These are phyloP conservation scores for Cyanocitta stelleri DNA, from an alignment of 2,113 vertebrate genomes.

Conservation along the genomic window DNA sequence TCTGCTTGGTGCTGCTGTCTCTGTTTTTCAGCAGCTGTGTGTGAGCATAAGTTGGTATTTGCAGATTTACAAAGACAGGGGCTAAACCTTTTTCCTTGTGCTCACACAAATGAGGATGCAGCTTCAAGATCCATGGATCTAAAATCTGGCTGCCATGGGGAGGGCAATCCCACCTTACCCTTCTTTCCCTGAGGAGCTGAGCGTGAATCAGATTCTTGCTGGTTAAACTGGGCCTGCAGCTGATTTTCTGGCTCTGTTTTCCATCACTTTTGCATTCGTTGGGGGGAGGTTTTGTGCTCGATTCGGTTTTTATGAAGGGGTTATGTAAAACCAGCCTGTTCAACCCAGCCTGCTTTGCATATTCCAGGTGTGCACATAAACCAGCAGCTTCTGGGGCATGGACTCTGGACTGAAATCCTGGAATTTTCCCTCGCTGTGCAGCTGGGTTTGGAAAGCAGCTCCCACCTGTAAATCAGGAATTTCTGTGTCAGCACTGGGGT, in stretches of 20 bases:
- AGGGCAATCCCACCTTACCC: background rate
- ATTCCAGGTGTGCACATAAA: background rate
- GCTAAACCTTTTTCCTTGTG: background rate
- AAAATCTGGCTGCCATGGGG: background rate
- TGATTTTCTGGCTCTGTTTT: background rate
- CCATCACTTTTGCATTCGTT: background rate
- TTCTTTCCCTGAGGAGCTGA: background rate
- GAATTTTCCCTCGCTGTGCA: background rate
- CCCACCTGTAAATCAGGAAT: background rate
- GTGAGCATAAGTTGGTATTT: rapidly evolving
- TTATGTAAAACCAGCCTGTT: background rate
- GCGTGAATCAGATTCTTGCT: background rate
- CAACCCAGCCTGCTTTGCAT: background rate
- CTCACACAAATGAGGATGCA: background rate
- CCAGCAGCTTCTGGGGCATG: rapidly evolving
- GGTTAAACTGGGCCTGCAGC: background rate
- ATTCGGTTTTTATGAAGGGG: background rate
- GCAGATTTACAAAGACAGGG: background rate
- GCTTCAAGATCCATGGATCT: rapidly evolving
- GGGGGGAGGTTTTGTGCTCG: rapidly evolving
- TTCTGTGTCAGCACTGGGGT: background rate
- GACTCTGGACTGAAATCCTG: background rate
- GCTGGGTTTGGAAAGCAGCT: background rate
- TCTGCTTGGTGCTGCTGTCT: background rate
- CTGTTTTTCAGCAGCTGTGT: background rate